Conservation (phyloP, 2,113 vertebrate genomes). For the Siniperca knerii region DNA sequence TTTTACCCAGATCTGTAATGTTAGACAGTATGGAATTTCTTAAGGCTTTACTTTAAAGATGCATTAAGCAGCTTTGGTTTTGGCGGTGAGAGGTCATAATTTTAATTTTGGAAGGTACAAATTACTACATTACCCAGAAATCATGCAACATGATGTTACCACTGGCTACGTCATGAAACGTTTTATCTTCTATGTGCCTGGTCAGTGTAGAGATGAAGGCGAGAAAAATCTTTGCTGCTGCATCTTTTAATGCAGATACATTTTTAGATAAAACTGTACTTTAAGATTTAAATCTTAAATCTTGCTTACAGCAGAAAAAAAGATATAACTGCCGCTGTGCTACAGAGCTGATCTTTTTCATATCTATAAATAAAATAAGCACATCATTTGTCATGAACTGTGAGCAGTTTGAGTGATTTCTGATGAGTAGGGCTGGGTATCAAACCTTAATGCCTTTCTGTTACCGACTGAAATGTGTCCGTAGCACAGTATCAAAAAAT, state of each 20-base stretch:
- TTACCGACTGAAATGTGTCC: too few species aligned
- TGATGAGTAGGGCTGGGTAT: background rate
- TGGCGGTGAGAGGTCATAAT: background rate
- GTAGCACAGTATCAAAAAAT: too few species aligned
- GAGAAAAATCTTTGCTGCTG: background rate
- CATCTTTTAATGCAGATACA: background rate
- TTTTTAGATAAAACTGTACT: background rate
- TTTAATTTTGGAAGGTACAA: background rate
- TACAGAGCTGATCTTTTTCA: background rate
- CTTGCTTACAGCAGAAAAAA: background rate
- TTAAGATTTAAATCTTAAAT: background rate
- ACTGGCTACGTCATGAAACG: background rate
- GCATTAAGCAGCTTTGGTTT: background rate
- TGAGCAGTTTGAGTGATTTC: background rate
- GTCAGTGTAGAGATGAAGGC: background rate
- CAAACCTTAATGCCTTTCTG: background rate
- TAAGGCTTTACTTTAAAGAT: background rate
- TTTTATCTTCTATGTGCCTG: background rate
- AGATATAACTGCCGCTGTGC: background rate
- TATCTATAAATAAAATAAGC: background rate
- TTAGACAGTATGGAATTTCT: background rate
- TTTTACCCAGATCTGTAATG: background rate
- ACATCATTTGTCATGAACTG: background rate
- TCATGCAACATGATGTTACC: background rate
- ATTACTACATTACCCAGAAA: slow-evolving; percentile 2